Conservation (phyloP, 92 coral and sea anemone species). For the Epizoanthus fatuus region DNA sequence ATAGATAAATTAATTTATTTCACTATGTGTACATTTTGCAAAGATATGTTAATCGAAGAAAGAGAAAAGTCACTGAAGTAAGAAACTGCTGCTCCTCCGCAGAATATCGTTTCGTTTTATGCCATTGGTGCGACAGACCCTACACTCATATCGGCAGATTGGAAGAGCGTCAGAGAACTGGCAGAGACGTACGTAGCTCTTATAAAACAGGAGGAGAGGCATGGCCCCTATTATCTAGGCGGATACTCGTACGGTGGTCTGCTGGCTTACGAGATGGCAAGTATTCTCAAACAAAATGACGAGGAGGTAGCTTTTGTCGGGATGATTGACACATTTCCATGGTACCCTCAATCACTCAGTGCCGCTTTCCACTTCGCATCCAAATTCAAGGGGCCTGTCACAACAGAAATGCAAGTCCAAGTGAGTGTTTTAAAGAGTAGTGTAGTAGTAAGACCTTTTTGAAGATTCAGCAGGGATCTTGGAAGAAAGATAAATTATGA, state of each 20-base stretch:
- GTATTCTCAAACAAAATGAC: not conserved
- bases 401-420: not conserved
- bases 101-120: too few relatives aligned
- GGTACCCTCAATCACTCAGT: constrained; percentile 34
- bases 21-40: too few relatives aligned
- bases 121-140: too few relatives aligned
- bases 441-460: too few relatives aligned
- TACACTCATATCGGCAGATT: not conserved
- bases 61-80: too few relatives aligned
- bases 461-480: too few relatives aligned
- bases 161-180: constrained; percentile 66
- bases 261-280: constrained; percentile 14
- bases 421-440: not conserved
- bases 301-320: constrained; percentile 35
- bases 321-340: constrained; percentile 66
- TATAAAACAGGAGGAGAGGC: constrained; percentile 62
- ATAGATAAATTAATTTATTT: too few relatives aligned
- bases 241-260: too few relatives aligned
- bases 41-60: too few relatives aligned
- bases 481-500: too few relatives aligned
- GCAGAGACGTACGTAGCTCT: constrained; percentile 70
- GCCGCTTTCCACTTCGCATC: not conserved
- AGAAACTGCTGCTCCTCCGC: not conserved
- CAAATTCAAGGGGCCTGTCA: not conserved
- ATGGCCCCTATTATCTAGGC: constrained; percentile 87